Evolutionary conservation across 1,140 invertebrate genomes (phyloP).

Genomic region (Anastatus disparis): DNA sequence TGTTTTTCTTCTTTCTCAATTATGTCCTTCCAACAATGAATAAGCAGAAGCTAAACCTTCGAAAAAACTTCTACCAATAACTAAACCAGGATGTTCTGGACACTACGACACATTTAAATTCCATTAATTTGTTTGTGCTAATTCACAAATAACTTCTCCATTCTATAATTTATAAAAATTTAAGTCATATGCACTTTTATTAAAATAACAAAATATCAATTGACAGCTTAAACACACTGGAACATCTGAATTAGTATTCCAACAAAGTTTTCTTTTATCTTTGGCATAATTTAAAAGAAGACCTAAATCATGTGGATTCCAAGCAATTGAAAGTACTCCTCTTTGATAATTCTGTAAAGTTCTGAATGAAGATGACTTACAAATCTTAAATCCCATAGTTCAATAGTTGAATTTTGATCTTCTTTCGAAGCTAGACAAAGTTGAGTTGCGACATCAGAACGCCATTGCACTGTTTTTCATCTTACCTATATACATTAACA

Average conservation of each 20-base stretch:
- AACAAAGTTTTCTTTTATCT: constrained; percentile 90
- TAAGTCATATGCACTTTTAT: too few species aligned
- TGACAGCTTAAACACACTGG: constrained; percentile 54
- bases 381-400: constrained; percentile 93
- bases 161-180: constrained; percentile 63
- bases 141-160: constrained; percentile 84
- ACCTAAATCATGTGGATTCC: constrained; percentile 89
- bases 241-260: constrained; percentile 88
- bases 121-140: constrained; percentile 89
- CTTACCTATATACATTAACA: constrained; percentile 73
- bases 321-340: constrained; percentile 88
- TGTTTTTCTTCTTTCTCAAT: constrained; percentile 66
- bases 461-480: constrained; percentile 91
- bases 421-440: constrained; percentile 94
- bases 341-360: constrained; percentile 86
- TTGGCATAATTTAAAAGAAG: constrained; percentile 91
- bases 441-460: constrained; percentile 94
- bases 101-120: constrained; percentile 95
- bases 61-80: constrained; percentile 87
- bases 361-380: constrained; percentile 87
- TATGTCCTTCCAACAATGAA: constrained; percentile 82
- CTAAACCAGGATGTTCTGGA: constrained; percentile 84
- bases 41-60: constrained; percentile 91
- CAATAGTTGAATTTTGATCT: constrained; percentile 89
- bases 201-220: constrained; percentile 10